These are phyloP conservation scores for Bufo gargarizans DNA, from an alignment of 2,113 vertebrate species.

Conservation along the genomic window DNA sequence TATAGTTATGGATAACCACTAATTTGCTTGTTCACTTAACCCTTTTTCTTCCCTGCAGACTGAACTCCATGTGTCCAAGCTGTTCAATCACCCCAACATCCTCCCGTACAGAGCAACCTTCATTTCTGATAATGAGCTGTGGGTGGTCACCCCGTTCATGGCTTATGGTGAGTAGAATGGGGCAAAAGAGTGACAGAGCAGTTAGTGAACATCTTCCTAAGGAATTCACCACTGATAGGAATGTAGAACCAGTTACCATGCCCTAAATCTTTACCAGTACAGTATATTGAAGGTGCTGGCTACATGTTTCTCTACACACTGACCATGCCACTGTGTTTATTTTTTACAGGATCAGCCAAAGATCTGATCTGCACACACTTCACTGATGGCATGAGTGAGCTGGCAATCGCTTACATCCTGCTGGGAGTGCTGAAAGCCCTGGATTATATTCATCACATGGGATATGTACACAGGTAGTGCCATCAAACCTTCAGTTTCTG, in stretches of 20 bases:
- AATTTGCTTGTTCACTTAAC: background rate
- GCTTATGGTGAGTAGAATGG: constrained; percentile 85
- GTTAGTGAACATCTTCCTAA: background rate
- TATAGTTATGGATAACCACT: background rate
- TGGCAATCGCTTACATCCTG: constrained; percentile 93
- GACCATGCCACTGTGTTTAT: constrained; percentile 28
- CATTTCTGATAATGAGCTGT: constrained; percentile 93
- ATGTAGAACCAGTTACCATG: background rate
- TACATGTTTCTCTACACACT: background rate
- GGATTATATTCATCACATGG: constrained; percentile 98
- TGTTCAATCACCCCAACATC: constrained; percentile 94
- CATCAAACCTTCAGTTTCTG: background rate
- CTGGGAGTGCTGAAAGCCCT: constrained; percentile 90
- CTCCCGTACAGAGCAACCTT: constrained; percentile 94
- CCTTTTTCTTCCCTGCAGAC: constrained; percentile 69
- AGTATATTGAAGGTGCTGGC: background rate
- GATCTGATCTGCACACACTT: constrained; percentile 94
- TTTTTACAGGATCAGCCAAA: constrained; percentile 87
- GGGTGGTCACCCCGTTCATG: constrained; percentile 97
- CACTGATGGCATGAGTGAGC: constrained; percentile 90
- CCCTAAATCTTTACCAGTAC: background rate
- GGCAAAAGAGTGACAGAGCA: no score
- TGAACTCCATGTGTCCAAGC: constrained; percentile 93
- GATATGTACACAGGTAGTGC: constrained; percentile 92
- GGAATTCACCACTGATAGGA: background rate